Base-by-base conservation (phyloP, 1,140 invertebrate species). In the Drosophila willistoni region DNA sequence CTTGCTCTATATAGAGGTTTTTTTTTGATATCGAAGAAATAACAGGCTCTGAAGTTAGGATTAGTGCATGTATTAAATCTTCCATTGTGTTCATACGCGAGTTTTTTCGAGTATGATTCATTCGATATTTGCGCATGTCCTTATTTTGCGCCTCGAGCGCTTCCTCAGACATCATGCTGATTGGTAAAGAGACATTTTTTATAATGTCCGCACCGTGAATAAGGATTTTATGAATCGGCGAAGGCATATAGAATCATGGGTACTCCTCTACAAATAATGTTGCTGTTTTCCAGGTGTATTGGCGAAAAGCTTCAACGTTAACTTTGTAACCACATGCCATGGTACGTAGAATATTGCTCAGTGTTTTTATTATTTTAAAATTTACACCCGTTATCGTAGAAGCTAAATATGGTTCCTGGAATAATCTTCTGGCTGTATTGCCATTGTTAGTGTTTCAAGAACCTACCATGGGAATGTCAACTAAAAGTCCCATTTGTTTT, bases 341-440 rank as follows among this genome's bases (percentile, higher is more conserved):
- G 59, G 59, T 61, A 61, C 59, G 59, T 33, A 61, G 14, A 61
- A 61, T 61, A 61, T 41, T 34, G 41, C 59, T 33, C 17, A 61
- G 39, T 61, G 33, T 61, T 39, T 19, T 39, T 25, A 61, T 61
- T 33, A 61, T 19, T 25, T 63, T 41, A 63, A 41, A 19, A 44
- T 63, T 19, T 14, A 63, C 61, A n/a, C 61, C 61, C 17, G 56
- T 59, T 59, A 34, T 59, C 29, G 29, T 34, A 14, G 56, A 39
- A 17, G 34, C 14, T 25, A 54, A 64, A 47, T 51, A 22, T 47
- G 63, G 42, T 14, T 64, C 42, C 17, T 64, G 44, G 33, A 64
- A 64, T 42, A 55, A 64, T 36, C n/a, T 51, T 47, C 39, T 64
- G 41, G 63, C 63, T 22, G 63, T 64, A 64, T 64, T 47, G 17